Percentiles rank a stretch among this genome's conserved stretches.
phyloP scores from a whole-genome alignment of 2,888 invertebrate genomes.

The Callyntrura guangdongensis region DNA sequence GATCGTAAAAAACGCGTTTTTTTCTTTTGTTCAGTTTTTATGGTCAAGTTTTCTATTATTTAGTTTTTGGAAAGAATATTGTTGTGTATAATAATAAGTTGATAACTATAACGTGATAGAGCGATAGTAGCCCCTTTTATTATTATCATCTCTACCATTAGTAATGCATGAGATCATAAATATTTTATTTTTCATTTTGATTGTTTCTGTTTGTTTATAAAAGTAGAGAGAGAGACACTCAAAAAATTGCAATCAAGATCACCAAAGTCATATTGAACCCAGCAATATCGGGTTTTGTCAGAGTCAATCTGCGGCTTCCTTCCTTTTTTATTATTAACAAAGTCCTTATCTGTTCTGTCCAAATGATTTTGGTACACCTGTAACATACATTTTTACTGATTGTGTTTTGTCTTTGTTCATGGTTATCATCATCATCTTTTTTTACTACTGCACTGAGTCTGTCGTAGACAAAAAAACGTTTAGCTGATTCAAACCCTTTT shows the following conservation, averaged over 20 bases:
- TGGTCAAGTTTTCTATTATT: not conserved
- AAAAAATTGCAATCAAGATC: slow-evolving; percentile 41
- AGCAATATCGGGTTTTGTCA: slow-evolving; percentile 32
- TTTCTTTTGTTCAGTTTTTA: slow-evolving; percentile 18
- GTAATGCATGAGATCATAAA: slow-evolving; percentile 32
- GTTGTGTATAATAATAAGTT: not conserved
- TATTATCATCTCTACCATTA: slow-evolving; percentile 7
- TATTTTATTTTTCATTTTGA: slow-evolving; percentile 33
- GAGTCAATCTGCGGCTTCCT: not conserved
- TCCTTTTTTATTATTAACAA: not conserved
- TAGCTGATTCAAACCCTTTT: slow-evolving; percentile 42
- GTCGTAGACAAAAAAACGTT: slow-evolving; percentile 13
- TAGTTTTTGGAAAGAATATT: not conserved
- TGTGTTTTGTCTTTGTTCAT: slow-evolving; percentile 46
- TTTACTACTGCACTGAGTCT: not conserved
- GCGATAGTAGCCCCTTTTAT: not conserved
- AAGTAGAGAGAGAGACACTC: not conserved
- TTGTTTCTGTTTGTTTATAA: not conserved
- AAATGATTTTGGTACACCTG: slow-evolving; percentile 33
- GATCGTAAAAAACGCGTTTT: slow-evolving; percentile 17
- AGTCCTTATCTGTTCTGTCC: not conserved
- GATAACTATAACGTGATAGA: not conserved
- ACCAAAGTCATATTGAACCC: not conserved
- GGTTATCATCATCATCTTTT: not conserved
- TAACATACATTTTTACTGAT: slow-evolving; percentile 55